Conservation (phyloP, 1,140 invertebrate species). For the Thalassaphorura encarpata region DNA sequence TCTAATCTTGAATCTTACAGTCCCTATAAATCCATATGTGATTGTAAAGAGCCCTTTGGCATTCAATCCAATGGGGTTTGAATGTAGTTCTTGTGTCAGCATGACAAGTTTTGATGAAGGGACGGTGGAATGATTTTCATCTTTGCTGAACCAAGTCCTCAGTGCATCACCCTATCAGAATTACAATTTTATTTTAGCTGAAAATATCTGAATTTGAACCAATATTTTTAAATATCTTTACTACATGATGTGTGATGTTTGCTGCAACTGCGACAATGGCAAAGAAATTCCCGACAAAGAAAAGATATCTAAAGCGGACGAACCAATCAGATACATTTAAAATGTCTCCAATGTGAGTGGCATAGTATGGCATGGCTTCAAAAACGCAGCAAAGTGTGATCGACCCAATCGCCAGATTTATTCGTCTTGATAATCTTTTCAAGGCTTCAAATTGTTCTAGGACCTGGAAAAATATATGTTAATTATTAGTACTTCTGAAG, state of each 20-base stretch:
- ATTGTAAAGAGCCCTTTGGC: not conserved
- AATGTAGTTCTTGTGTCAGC: not conserved
- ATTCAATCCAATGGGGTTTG: not conserved
- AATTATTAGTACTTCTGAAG: not conserved
- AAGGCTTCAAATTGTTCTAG: not conserved
- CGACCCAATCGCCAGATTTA: slow-evolving; percentile 1
- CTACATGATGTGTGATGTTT: not conserved
- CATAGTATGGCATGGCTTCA: slow-evolving; percentile 11
- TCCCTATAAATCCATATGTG: not conserved
- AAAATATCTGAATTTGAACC: too few species aligned
- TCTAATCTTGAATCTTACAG: too few species aligned
- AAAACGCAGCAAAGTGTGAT: slow-evolving; percentile 6
- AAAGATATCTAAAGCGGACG: slow-evolving; percentile 2
- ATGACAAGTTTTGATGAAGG: not conserved
- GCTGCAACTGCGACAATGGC: slow-evolving; percentile 7
- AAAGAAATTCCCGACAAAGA: slow-evolving; percentile 6
- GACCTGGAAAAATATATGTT: not conserved
- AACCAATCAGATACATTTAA: slow-evolving; percentile 7
- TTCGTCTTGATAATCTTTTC: not conserved
- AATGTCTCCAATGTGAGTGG: slow-evolving; percentile 10
- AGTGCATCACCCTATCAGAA: not conserved
- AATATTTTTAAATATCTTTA: too few species aligned
- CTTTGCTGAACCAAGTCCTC: not conserved
- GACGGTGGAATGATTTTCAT: not conserved
- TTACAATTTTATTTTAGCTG: too few species aligned